Conservation (phyloP, 2,797 vertebrate species). For the Ctenosaura bakeri region DNA sequence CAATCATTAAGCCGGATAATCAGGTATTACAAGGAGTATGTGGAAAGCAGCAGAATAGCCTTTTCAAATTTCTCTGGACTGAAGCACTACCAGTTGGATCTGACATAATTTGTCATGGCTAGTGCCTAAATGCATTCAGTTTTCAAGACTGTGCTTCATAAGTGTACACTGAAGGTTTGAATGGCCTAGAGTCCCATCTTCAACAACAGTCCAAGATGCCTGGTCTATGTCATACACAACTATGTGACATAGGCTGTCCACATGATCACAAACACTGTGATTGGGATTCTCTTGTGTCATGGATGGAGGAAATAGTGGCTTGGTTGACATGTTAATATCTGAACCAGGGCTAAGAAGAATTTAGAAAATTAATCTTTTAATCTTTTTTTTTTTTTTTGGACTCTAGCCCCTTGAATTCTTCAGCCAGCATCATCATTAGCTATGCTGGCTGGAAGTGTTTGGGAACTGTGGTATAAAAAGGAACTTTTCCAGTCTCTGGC, state of each 20-base stretch:
- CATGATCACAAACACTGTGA: not conserved
- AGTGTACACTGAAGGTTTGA: not conserved
- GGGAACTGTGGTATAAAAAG: too few species aligned
- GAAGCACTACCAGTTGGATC: not conserved
- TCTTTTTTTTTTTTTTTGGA: too few species aligned
- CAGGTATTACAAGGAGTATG: conserved; percentile 17
- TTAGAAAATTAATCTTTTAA: too few species aligned
- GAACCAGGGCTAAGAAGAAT: not conserved
- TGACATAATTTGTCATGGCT: not conserved
- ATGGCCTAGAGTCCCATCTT: not conserved
- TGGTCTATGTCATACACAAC: not conserved
- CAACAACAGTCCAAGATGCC: not conserved
- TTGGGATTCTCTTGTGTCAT: not conserved
- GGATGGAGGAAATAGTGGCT: too few species aligned
- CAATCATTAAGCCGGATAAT: conserved; percentile 30
- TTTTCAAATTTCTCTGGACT: conserved; percentile 19
- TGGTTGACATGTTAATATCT: not conserved
- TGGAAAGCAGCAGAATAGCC: not conserved
- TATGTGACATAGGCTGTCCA: not conserved
- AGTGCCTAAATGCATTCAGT: not conserved
- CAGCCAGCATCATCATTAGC: too few species aligned
- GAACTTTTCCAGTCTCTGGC: too few species aligned
- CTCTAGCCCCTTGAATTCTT: too few species aligned
- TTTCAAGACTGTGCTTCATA: not conserved
- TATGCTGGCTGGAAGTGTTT: too few species aligned